A percentile compares a stretch with the other conserved stretches of the same genome.
These are phyloP conservation scores for Aphis craccivora DNA, from an alignment of 1,140 invertebrate species.

Conservation along the genomic window DNA sequence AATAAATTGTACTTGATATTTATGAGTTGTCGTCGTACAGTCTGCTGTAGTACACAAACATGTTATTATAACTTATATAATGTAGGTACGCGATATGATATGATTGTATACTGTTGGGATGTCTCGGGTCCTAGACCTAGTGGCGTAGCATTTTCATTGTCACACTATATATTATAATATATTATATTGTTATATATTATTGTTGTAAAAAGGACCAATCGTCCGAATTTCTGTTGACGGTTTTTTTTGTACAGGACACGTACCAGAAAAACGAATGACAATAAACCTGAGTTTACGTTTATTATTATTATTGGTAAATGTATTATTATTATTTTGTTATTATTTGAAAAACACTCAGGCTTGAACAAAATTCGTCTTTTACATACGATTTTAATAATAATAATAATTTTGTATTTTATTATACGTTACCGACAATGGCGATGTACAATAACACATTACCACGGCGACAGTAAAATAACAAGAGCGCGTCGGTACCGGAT, in stretches of 20 bases:
- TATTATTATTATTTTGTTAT: background rate
- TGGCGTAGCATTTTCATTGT: background rate
- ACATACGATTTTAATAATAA: constrained; percentile 7
- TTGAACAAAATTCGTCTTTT: background rate
- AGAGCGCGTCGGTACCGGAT: background rate
- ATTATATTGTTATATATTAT: background rate
- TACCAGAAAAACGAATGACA: background rate
- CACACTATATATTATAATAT: background rate
- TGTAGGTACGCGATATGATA: background rate
- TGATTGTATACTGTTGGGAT: background rate
- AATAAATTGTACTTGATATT: background rate
- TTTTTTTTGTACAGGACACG: constrained; percentile 11
- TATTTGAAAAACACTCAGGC: constrained; percentile 27
- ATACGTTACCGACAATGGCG: background rate
- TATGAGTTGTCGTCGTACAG: background rate
- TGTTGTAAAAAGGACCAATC: background rate
- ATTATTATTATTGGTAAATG: background rate
- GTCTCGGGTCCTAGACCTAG: background rate
- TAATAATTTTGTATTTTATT: constrained; percentile 25
- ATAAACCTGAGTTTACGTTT: background rate
- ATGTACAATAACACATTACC: background rate
- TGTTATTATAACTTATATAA: background rate
- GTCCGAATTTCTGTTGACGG: background rate
- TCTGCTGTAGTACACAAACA: background rate
- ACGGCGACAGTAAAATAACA: background rate